Evolutionary conservation across 2,797 vertebrate genomes (phyloP).

Genomic region (Eupleurogrammus muticus): DNA sequence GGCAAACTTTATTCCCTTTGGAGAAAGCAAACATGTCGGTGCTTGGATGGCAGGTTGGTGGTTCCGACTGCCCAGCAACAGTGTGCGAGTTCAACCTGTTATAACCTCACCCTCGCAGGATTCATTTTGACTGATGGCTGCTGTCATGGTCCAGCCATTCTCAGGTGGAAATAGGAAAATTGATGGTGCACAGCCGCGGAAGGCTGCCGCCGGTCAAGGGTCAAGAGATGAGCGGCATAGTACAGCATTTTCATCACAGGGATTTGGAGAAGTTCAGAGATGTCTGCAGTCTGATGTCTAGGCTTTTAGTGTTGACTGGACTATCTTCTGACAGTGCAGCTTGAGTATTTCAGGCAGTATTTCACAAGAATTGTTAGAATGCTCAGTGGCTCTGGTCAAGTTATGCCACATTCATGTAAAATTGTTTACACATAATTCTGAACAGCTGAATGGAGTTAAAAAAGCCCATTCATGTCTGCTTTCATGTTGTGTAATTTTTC

Average conservation of each 20-base stretch:
- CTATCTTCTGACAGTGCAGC: background rate
- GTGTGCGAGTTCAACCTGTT: constrained; percentile 19
- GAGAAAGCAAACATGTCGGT: constrained; percentile 12
- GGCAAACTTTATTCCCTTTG: constrained; percentile 21
- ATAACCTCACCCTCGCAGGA: constrained; percentile 27
- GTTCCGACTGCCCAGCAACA: constrained; percentile 49
- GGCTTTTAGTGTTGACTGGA: background rate
- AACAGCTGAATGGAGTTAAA: background rate
- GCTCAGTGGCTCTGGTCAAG: background rate
- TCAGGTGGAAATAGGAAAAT: constrained; percentile 38
- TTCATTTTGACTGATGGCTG: constrained; percentile 41
- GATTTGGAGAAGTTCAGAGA: constrained; percentile 26
- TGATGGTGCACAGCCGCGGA: constrained; percentile 29
- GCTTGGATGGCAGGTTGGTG: background rate
- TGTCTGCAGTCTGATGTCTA: constrained; percentile 9
- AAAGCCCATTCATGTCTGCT: background rate
- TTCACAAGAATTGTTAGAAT: background rate
- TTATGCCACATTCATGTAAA: background rate
- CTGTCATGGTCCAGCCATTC: constrained; percentile 33
- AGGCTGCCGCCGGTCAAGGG: constrained; percentile 26
- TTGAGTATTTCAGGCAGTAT: constrained; percentile 5
- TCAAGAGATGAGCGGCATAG: constrained; percentile 19
- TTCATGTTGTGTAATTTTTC: background rate
- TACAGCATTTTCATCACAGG: constrained; percentile 11
- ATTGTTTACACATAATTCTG: background rate